These are phyloP conservation scores for Neogale vison DNA, from an alignment of 2,113 vertebrate species.

Conservation along the genomic window DNA sequence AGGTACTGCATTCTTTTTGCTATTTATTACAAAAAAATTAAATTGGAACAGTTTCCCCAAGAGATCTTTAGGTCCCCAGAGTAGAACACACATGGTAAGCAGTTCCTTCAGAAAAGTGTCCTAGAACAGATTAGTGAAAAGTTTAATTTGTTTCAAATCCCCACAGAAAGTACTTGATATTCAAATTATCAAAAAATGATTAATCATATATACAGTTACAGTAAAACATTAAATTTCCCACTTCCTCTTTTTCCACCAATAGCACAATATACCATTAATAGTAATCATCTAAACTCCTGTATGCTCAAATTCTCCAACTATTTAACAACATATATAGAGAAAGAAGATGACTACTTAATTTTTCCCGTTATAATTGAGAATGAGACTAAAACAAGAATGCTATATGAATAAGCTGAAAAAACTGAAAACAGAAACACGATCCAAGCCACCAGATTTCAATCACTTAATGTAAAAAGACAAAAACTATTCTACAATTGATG, in stretches of 20 bases:
- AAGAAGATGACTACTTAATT: neutral
- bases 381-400: neutral
- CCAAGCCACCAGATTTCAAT: neutral
- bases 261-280: neutral
- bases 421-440: neutral
- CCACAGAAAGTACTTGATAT: neutral
- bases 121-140: neutral
- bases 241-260: neutral
- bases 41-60: neutral
- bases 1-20: neutral
- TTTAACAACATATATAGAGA: neutral
- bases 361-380: neutral
- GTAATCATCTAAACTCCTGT: neutral
- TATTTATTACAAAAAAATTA: conserved; percentile 25
- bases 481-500: neutral
- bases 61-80: neutral
- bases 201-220: conserved; percentile 2
- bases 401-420: neutral
- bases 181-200: conserved; percentile 23
- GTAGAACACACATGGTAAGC: neutral
- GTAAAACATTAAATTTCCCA: neutral
- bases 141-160: conserved; percentile 12
- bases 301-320: conserved; percentile 5
- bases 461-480: neutral
- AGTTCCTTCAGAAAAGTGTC: conserved; percentile 7